Evolutionary conservation across 2,888 invertebrate genomes (phyloP), one percentile per base, ranked within the genome.

Genomic region (Orgyia antiqua): DNA sequence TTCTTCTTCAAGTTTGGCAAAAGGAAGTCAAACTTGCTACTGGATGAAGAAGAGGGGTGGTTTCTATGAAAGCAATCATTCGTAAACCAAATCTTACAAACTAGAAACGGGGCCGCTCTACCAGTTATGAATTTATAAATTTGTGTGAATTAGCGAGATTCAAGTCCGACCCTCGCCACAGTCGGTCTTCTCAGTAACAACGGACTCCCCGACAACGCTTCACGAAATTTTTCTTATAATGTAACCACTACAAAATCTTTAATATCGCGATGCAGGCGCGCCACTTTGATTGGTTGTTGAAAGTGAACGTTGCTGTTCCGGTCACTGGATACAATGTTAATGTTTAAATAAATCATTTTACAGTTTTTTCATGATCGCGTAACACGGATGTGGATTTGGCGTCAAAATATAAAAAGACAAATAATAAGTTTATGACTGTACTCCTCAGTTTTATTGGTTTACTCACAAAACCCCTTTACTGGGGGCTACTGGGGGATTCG

Each of bases 21-120:
- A 80, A 77, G 80, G 76, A 76, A 82, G 80, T 79, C 80, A 71
- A 79, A 61, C 77, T 77, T 80, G 79, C 70, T 71, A 78, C 75
- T 59, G 43, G 71, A 74, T 40, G 80, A 82, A 82, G 80, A 82
- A 77, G 76, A 78, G 77, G 63, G 30, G 23, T 23, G 73, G 58
- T 64, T 58, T 61, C 68, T 57, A 49, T 60, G 36, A 52, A 43
- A 36, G 29, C 46, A 46, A 36, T 51, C 46, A 57, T 64, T 44
- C 61, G 46, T 42, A 32, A 55, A 55, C 61, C 45, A 52, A 53
- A 45, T 44, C 42, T 39, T 36, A 38, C 60, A 56, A 63, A 68
- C 58, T 50, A 58, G 62, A 67, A 60, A 67, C 65, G 57, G 56
- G 23, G 60, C 76, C 76, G 42, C 77, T 79, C 78, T 77, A 78